phyloP scores from a whole-genome alignment of 2,888 invertebrate species.

The Diloba caeruleocephala region DNA sequence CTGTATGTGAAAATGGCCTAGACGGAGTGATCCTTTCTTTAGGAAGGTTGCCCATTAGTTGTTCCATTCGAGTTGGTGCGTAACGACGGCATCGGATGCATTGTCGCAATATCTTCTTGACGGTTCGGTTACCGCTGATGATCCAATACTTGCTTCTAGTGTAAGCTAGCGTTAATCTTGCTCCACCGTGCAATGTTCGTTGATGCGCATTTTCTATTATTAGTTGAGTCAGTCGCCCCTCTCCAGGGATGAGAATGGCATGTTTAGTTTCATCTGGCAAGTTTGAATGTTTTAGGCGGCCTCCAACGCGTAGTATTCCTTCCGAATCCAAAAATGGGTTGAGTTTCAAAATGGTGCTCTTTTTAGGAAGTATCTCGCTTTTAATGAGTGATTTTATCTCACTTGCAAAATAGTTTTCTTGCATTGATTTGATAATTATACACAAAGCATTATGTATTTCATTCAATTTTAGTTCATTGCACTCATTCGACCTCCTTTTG shows the following conservation, averaged over 20 bases:
- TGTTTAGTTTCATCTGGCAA: conserved; percentile 3
- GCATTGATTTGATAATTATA: conserved; percentile 4
- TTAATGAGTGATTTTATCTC: conserved; percentile 4
- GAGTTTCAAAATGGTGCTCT: conserved; percentile 7
- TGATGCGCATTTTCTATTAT: conserved; percentile 5
- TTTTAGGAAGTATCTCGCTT: background rate
- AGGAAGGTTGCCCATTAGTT: too few relatives aligned
- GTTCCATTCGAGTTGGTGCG: background rate
- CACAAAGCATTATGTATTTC: too few relatives aligned
- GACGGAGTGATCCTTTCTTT: too few relatives aligned
- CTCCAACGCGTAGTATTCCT: conserved; percentile 10
- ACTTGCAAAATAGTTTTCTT: background rate
- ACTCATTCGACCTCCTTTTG: too few relatives aligned
- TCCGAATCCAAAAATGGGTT: conserved; percentile 6
- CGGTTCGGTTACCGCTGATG: conserved; percentile 2
- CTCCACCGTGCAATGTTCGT: conserved; percentile 11
- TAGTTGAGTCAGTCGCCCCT: conserved; percentile 1
- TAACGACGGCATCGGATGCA: conserved; percentile 3
- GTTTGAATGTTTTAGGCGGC: conserved; percentile 2
- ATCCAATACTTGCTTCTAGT: conserved; percentile 15
- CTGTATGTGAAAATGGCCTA: too few relatives aligned
- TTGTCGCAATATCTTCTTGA: conserved; percentile 1
- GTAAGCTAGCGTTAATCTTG: conserved; percentile 7
- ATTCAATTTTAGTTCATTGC: too few relatives aligned
- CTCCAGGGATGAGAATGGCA: background rate